Conservation (phyloP, 1,140 invertebrate genomes). For the Arctopsyche grandis region DNA sequence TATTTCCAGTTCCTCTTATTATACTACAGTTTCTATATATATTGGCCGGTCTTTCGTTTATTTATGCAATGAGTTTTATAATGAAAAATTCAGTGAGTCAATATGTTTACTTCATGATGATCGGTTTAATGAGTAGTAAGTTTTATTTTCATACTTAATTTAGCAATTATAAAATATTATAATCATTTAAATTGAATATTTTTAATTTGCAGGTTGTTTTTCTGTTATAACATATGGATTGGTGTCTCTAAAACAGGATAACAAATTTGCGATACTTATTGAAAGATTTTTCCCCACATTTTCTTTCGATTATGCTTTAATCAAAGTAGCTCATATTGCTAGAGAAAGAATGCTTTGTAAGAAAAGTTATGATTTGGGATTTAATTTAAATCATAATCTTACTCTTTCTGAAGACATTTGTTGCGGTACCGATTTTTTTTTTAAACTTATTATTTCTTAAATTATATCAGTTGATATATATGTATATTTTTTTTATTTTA, state of each 20-base stretch:
- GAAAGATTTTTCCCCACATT: neutral
- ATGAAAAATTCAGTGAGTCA: neutral
- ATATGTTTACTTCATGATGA: conserved; percentile 1
- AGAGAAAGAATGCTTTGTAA: conserved; percentile 28
- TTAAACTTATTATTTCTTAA: neutral
- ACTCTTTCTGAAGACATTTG: neutral
- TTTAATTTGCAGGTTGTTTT: conserved; percentile 18
- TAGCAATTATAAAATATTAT: neutral
- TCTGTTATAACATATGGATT: neutral
- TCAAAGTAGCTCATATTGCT: conserved; percentile 10
- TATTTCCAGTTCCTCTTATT: conserved; percentile 4
- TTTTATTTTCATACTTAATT: neutral
- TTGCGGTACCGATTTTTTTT: conserved; percentile 16
- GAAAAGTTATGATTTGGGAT: neutral
- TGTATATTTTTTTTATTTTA: conserved; percentile 30
- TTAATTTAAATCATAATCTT: no score
- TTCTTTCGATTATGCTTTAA: neutral
- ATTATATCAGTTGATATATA: neutral
- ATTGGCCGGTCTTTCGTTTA: conserved; percentile 2
- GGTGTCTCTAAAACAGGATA: neutral
- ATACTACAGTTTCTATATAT: neutral
- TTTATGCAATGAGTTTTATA: conserved; percentile 22
- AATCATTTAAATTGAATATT: neutral
- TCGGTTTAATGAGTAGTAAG: neutral
- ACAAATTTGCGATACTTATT: neutral